A percentile compares a stretch with the other conserved stretches of the same genome.
Evolutionary conservation across 2,113 vertebrate genomes (phyloP).

Genomic region (Penelope pileata): DNA sequence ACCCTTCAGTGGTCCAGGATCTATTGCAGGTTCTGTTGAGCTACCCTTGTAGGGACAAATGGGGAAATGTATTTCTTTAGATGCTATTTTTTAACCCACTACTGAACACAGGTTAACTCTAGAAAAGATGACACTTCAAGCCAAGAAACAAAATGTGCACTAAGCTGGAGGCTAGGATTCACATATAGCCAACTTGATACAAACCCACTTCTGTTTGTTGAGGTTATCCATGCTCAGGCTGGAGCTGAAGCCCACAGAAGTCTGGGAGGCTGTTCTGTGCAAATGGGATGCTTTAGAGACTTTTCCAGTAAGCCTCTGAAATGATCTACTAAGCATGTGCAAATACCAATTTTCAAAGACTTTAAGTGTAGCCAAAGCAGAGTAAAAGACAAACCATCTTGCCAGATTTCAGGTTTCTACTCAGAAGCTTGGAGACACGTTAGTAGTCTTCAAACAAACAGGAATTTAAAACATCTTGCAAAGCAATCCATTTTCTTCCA

Average conservation of each 20-base stretch:
- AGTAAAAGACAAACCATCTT: not conserved
- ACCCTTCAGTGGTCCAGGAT: rapidly evolving
- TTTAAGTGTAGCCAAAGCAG: not conserved
- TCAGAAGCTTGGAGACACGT: not conserved
- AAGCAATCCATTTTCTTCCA: not conserved
- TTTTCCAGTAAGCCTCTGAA: conserved; percentile 37
- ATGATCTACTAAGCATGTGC: not conserved
- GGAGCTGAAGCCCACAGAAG: not conserved
- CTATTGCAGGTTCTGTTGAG: not conserved
- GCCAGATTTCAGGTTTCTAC: not conserved
- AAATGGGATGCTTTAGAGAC: not conserved
- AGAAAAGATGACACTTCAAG: not conserved
- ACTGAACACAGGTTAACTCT: not conserved
- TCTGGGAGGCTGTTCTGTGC: not conserved
- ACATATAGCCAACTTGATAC: rapidly evolving
- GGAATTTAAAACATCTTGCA: not conserved
- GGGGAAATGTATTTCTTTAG: not conserved
- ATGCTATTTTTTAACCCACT: not conserved
- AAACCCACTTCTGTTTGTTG: not conserved
- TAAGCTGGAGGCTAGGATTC: not conserved
- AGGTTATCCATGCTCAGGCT: not conserved
- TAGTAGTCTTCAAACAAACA: not conserved
- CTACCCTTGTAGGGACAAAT: not conserved
- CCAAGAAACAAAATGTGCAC: not conserved
- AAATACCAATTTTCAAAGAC: not conserved